A percentile compares a stretch with the other conserved stretches of the same genome.
phyloP scores from a whole-genome alignment of 1,140 invertebrate species.

The Venturia canescens region DNA sequence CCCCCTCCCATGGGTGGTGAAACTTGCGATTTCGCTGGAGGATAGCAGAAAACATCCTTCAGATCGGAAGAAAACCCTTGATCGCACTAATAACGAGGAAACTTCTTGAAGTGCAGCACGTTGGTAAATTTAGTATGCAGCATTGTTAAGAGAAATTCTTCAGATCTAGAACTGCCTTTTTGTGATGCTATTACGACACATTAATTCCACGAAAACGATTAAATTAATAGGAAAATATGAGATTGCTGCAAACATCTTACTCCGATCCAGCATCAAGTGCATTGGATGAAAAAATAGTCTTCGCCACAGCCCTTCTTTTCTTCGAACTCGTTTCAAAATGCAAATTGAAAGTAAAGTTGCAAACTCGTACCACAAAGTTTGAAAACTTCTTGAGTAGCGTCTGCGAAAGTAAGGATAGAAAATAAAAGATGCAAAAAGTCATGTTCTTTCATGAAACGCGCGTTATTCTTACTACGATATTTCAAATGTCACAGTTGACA shows the following conservation, averaged over 20 bases:
- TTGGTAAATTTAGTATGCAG: background rate
- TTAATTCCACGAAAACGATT: too few relatives aligned
- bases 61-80: background rate
- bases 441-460: too few relatives aligned
- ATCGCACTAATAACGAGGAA: background rate
- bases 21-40: background rate
- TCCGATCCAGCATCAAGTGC: background rate
- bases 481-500: too few relatives aligned
- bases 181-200: too few relatives aligned
- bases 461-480: too few relatives aligned
- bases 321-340: background rate
- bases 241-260: background rate
- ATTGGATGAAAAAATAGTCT: conserved; percentile 20
- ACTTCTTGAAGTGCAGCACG: background rate
- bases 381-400: conserved; percentile 12
- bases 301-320: background rate
- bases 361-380: conserved; percentile 30
- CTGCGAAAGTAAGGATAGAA: background rate
- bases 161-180: too few relatives aligned
- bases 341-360: background rate
- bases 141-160: background rate
- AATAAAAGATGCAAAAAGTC: conserved; percentile 8
- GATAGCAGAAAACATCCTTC: background rate
- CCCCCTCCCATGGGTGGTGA: background rate
- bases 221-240: background rate